Base-by-base conservation (phyloP, 1,140 invertebrate genomes). In the Polypedilum pembai region DNA sequence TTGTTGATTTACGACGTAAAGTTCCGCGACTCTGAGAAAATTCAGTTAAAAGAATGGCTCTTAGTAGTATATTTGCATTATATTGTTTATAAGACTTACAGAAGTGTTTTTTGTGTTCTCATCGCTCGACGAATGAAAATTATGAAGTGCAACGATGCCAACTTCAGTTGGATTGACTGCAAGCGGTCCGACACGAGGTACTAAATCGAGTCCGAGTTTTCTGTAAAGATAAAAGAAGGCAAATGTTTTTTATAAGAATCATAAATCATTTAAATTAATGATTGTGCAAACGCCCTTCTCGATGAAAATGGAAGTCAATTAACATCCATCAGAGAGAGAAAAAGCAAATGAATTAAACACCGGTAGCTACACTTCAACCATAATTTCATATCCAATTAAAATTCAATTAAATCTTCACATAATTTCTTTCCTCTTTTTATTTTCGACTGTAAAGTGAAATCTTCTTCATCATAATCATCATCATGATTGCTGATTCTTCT, bases 171-270 rank as follows among this genome's bases (percentile, higher is more conserved):
- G 91, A 83, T 96, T 93, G 4, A 96, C 93, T 80, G 94, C 93
- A 78, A 93, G 88, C 21, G 91, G 88, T 41, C 93, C 93, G 77
- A 92, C 88, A 41, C 94, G 85, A 0, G 95, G 95, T 17, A 98
- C 94, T 79, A 98, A 80, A 84, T 98, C 96, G 77, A 98, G 83
- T 0, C 92, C 94, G 8, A 98, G 86, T 86, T 95, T 93, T 82
- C 94, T 97, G 84, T 41, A 90, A 91, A 78, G 82, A 77, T 82
- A 76, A 80, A 77, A 76, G 77, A 45, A 40, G 12, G 24, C 10
- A 33, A 45, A 40, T 45, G 21, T 20, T 8, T 17, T 79, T 76
- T 74, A 74, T 72, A 76, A 75, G 75, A 17, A 73, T 0, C n/a
- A 73, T 63, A 63, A 41, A 45, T 73, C n/a, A 73, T 45, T 17